Base-by-base conservation (phyloP, 2,888 invertebrate genomes). In the Cheilosia impressa region DNA sequence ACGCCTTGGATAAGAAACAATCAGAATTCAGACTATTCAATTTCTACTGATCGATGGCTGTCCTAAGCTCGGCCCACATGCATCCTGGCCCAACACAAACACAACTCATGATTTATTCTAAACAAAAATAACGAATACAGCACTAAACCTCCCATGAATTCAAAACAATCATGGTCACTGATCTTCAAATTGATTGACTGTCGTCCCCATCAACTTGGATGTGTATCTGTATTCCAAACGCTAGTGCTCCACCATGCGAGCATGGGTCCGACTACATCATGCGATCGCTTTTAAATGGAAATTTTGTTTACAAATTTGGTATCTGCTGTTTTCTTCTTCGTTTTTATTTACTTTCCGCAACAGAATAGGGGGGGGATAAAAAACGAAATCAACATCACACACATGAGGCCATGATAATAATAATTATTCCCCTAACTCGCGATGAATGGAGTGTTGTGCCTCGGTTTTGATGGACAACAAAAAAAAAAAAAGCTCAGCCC, bases 301-400 rank as follows among this genome's bases (percentile, higher is more conserved):
- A 63, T 75, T 79, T 79, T 84, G 73, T 83, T 79, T 83, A 83
- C 83, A 79, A 83, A 65, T 79, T 83, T 65, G 58, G 72, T 22
- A 73, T 83, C 55, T 45, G 63, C 55, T 50, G 63, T 69, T 75
- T 76, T 58, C 43, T 68, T 41, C 22, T 71, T 58, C 55, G n/a
- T 72, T 72, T 45, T 47, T 79, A 68, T 79, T 79, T 73, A 69
- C 79, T 68, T 62, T 75, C 15, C 5, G 31, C 31, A 31, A 9
- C 38, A 45, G 31, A n/a, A 15, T 10, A 24, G 19, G 34, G 53
- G 19, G 43, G 27, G n/a, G 2, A 47, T 19, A 58, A 66, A 63
- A 73, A 47, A 55, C 27, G 27, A 38, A 27, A 45, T 24, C 47
- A 45, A 47, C 34, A 19, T 45, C 47, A 22, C 47, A 22, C n/a